Percentiles rank a stretch among this genome's conserved stretches.
These are phyloP conservation scores for Chiroxiphia lanceolata DNA, from an alignment of 2,797 vertebrate genomes.

Conservation along the genomic window DNA sequence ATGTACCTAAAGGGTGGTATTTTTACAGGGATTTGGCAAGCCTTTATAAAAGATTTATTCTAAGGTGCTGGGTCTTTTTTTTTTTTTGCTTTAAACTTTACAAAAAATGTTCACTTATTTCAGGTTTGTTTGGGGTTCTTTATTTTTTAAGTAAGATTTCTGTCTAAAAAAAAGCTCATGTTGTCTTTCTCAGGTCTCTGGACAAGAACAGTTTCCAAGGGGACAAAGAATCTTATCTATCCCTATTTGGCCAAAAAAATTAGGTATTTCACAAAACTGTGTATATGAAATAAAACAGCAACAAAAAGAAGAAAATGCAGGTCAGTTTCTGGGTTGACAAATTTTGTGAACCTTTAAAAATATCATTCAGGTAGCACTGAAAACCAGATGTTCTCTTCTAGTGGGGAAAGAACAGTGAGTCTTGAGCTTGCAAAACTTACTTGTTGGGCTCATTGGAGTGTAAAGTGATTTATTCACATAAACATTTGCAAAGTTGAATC, in stretches of 20 bases:
- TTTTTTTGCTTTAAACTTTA: neutral
- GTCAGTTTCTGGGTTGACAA: slow-evolving; percentile 58
- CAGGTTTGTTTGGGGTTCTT: neutral
- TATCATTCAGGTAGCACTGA: neutral
- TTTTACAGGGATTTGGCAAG: neutral
- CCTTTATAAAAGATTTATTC: neutral
- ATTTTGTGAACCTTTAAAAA: neutral
- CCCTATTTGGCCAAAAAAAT: slow-evolving; percentile 89
- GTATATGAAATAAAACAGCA: slow-evolving; percentile 79
- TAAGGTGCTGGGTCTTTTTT: neutral
- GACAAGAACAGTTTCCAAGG: slow-evolving; percentile 85
- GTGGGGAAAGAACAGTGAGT: neutral
- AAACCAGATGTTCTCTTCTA: neutral
- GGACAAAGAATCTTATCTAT: slow-evolving; percentile 84
- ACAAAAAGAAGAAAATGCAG: slow-evolving; percentile 65
- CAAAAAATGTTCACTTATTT: neutral
- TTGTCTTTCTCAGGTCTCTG: slow-evolving; percentile 85
- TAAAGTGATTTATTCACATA: neutral
- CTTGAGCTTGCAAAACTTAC: neutral
- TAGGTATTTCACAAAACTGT: slow-evolving; percentile 90
- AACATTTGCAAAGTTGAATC: neutral
- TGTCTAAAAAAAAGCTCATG: neutral
- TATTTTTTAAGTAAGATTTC: neutral
- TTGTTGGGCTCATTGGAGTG: neutral
- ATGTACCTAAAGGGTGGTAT: neutral